Evolutionary conservation across 2,888 invertebrate species (phyloP), one percentile per base, ranked within the genome.

Genomic region (Agonopterix arenella): DNA sequence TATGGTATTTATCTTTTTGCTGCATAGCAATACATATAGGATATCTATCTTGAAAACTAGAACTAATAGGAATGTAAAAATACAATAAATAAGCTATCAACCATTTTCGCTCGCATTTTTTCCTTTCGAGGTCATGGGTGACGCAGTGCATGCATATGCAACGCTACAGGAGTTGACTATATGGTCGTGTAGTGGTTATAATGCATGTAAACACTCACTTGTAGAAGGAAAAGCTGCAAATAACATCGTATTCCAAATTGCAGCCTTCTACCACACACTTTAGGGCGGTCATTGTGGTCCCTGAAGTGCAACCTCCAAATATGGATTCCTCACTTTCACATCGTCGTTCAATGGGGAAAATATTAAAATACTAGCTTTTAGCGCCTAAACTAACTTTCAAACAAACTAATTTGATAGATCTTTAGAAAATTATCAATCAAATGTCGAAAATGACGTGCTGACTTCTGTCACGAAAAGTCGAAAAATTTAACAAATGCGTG

Each of bases 391-490:
- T 78, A 83, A 81, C 84, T 88, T 85, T 84, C 85, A 86, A 86
- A 86, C 88, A 85, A 85, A 85, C 86, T 85, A 86, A 83, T 81
- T 85, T 88, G 88, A 89, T 88, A 81, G 83, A 83, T 85, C 84
- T 80, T 79, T 78, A 76, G 80, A 86, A 86, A 89, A 88, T 88
- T 89, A 88, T 89, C 88, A 89, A 86, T 88, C 88, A 89, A 89
- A 89, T 83, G 88, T 89, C 88, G 84, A 84, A 88, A 89, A 84
- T 89, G 88, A 89, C 88, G 86, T 88, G 80, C 85, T 86, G 88
- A 88, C 88, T 88, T 80, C 85, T 86, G 88, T 89, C 88, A 89
- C 84, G 84, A 85, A 88, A 88, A 85, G 85, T 84, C 84, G 83
- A 85, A 85, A 80, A 77, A 72, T 81, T 80, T 76, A 78, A 79